Evolutionary conservation across 2,888 invertebrate species (phyloP), one percentile per base, ranked within the genome.

Genomic region (Coremacera marginata): DNA sequence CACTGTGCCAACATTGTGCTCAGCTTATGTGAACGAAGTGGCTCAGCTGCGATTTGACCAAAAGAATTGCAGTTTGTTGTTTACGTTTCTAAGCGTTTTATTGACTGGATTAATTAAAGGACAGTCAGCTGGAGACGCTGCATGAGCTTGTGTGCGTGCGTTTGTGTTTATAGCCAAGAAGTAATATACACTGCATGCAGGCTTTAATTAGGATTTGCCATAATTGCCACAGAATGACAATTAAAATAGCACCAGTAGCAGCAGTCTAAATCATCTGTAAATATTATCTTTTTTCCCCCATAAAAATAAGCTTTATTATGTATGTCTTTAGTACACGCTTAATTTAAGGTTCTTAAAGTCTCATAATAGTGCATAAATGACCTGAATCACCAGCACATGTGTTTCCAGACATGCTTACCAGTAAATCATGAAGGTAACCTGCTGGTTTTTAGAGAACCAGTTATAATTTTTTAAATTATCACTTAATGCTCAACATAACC

Each of bases 21-120:
- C 63, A 63, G 9, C 57, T 34, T 31, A 5, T 63, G 31, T 19
- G 19, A 9, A 55, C 19, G 19, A 55, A 19, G 22, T 11, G 72
- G 19, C 62, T 72, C 62, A 72, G 72, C 25, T 72, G 72, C 63
- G 34, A 14, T 25, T 72, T 7, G 16, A 49, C 60, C 22, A 62
- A 62, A 60, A 55, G 14, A n/a, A 22, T 22, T 72, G 71, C 60
- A 60, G 34, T 63, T 65, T 73, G 65, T 73, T 31, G 65, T 34
- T 25, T 74, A 49, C 55, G 65, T 67, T 73, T 19, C 27, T n/a
- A 57, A 22, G 65, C 34, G 7, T 74, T 68, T 74, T 74, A 74
- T 74, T 74, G 67, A 52, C 27, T 65, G 65, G 74, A 74, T 74
- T 74, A 74, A 74, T 63, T 74, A 65, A 74, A 52, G 49, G 27